Base-by-base conservation (phyloP, 2,888 invertebrate species). In the Anodontia alba region DNA sequence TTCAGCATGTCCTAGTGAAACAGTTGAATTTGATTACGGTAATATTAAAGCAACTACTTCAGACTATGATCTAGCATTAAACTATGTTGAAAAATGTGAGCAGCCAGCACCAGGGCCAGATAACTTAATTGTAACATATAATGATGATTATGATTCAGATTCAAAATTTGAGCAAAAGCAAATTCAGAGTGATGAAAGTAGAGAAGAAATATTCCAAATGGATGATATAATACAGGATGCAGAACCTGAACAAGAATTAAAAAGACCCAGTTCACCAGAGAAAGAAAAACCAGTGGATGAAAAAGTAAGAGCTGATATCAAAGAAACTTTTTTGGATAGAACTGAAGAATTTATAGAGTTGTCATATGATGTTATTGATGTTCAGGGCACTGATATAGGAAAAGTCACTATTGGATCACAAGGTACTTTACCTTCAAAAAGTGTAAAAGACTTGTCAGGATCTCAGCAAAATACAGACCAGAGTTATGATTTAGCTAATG, bases 261-360 rank as follows among this genome's bases (percentile, higher is more conserved):
- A 70, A 69, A 54, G 43, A 42, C 57, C 69, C 10, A 69, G 76
- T 29, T 51, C 3, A 3, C 3, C n/a, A 15, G n/a, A 46, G 46
- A 20, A 20, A 46, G 46, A 15, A 46, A 46, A 15, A 17, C 2
- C 15, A 46, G 23, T 5, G 7, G 54, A 23, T 23, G n/a, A 26
- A 7, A 3, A 10, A 5, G 5, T 15, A 7, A 3, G 10, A 26
- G 17, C 54, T 7, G 54, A 54, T 54, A 2, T 76, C 12, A 71
- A 76, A 23, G 72, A 71, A 46, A 38, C 74, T 29, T 79, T 70
- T 62, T 75, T 89, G 36, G 89, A 89, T 38, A 83, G 89, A 69
- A 87, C 84, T 62, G 89, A 89, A 78, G 80, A 83, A 67, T 89
- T 89, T 72, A 76, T 81, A 49, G 82, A 80, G 62, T 62, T 69